Evolutionary conservation across 2,888 invertebrate species (phyloP), one percentile per base, ranked within the genome.

Genomic region (Ochlodes sylvanus): DNA sequence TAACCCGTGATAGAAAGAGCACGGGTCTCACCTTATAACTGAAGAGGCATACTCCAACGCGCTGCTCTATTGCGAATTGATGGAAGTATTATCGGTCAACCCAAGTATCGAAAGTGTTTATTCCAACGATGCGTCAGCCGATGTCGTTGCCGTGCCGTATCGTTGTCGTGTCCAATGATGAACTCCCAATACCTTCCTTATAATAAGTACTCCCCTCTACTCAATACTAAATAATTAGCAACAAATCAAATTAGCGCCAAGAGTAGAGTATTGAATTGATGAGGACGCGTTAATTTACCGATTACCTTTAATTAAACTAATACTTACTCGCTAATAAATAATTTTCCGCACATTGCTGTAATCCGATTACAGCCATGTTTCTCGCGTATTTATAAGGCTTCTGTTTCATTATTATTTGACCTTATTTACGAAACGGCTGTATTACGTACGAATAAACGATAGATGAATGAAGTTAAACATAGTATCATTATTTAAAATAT

Each of bases 271-370:
- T 44, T 6, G 32, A 57, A 64, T 65, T 65, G 38, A 12, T 38
- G 27, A 15, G 38, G 41, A 50, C 41, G 52, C 58, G 58, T 52
- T 66, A 60, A 60, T 66, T 52, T 60, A 27, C 21, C 52, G 58
- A 60, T 66, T 60, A 60, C 58, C 58, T 52, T 66, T 60, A 60
- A 60, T 66, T 54, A 66, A 66, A 66, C 58, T 66, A 41, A 66
- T 50, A 19, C 19, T 50, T 50, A 50, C 50, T 50, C 50, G 38
- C 65, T 66, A 66, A 66, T 66, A 66, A 66, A 58, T 66, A 58
- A 66, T 58, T 58, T 65, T 52, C 57, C 65, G 58, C 52, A 66
- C 58, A 50, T 38, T 38, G 27, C 27, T 50, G 47, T 57, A 58
- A 66, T 66, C 65, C 58, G 65, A 66, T 66, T 66, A 66, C 10